Conservation (phyloP, 2,888 invertebrate genomes). For the Eupeodes luniger region DNA sequence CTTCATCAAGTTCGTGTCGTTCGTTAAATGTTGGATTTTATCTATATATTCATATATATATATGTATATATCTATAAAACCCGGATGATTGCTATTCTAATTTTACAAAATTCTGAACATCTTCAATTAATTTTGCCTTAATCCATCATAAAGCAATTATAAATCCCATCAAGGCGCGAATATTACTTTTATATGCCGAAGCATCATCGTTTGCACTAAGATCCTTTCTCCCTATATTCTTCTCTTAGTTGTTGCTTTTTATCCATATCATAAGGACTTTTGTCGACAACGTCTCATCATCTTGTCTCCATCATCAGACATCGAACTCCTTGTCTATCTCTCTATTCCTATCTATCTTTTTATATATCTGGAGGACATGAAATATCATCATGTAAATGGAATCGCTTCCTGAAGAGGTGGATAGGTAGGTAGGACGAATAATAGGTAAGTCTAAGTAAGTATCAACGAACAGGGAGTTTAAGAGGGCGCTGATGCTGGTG, state of each 20-base stretch:
- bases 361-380: slow-evolving; percentile 60
- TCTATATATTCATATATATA: not conserved
- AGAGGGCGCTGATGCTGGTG: not conserved
- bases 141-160: slow-evolving; percentile 76
- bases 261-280: slow-evolving; percentile 19
- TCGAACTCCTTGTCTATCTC: slow-evolving; percentile 56
- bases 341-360: slow-evolving; percentile 30
- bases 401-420: slow-evolving; percentile 56
- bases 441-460: not conserved
- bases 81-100: slow-evolving; percentile 71
- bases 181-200: slow-evolving; percentile 66
- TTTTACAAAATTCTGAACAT: slow-evolving; percentile 70
- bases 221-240: not conserved
- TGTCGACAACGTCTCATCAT: slow-evolving; percentile 23
- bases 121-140: slow-evolving; percentile 72
- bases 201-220: slow-evolving; percentile 6
- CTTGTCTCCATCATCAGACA: slow-evolving; percentile 37
- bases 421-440: slow-evolving; percentile 5
- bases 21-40: slow-evolving; percentile 13
- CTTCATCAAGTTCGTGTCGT: not conserved
- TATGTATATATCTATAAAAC: slow-evolving; percentile 7
- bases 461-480: slow-evolving; percentile 7
- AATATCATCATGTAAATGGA: slow-evolving; percentile 68
- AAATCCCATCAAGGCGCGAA: slow-evolving; percentile 72
- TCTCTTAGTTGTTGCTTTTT: not conserved